phyloP scores from a whole-genome alignment of 2,113 vertebrate genomes.

The Orcinus orca region DNA sequence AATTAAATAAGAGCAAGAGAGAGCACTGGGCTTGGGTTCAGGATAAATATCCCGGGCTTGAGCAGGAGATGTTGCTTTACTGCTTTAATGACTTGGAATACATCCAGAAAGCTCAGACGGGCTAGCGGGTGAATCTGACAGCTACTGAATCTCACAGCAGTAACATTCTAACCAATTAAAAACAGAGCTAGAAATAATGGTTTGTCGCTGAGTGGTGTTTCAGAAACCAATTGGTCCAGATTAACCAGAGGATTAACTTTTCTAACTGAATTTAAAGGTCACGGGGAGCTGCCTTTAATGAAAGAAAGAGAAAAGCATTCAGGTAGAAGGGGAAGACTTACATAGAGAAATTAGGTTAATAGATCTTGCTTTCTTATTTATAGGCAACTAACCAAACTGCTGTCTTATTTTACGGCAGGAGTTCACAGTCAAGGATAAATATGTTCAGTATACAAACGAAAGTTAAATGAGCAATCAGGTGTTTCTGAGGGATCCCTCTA shows the following conservation, averaged over 20 bases:
- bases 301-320: slow-evolving; percentile 84
- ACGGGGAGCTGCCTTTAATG: slow-evolving; percentile 78
- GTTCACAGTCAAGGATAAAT: slow-evolving; percentile 78
- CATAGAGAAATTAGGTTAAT: slow-evolving; percentile 83
- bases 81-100: slow-evolving; percentile 87
- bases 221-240: slow-evolving; percentile 86
- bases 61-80: slow-evolving; percentile 85
- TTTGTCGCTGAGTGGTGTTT: slow-evolving; percentile 85
- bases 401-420: slow-evolving; percentile 72
- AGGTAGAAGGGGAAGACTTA: slow-evolving; percentile 79
- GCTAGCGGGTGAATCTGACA: slow-evolving; percentile 86
- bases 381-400: slow-evolving; percentile 79
- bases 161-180: slow-evolving; percentile 88
- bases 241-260: slow-evolving; percentile 86
- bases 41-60: slow-evolving; percentile 83
- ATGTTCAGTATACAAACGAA: slow-evolving; percentile 63
- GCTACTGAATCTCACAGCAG: slow-evolving; percentile 84
- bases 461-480: slow-evolving; percentile 21
- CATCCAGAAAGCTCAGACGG: slow-evolving; percentile 84
- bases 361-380: slow-evolving; percentile 81
- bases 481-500: slow-evolving; percentile 9
- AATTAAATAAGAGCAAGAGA: slow-evolving; percentile 83
- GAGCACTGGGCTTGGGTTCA: slow-evolving; percentile 77
- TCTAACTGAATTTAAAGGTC: slow-evolving; percentile 87
- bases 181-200: slow-evolving; percentile 85